phyloP scores from a whole-genome alignment of 30 jellyfish, hydroid and myxozoan species.

The Hydra vulgaris region DNA sequence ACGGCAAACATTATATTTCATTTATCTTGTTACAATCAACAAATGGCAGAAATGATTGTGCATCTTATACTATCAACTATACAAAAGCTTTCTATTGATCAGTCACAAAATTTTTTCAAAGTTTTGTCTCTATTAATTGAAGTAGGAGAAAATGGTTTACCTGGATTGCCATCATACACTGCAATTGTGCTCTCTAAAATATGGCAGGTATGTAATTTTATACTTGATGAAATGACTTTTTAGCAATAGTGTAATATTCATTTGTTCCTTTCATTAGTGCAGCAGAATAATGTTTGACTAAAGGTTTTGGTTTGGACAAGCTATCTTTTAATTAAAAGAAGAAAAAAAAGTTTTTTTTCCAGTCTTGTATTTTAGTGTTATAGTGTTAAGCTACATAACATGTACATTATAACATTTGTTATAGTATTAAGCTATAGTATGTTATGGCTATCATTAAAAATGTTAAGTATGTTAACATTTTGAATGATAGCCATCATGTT shows the following conservation, averaged over 20 bases:
- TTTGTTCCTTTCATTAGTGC: not conserved
- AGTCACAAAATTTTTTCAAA: slow-evolving; percentile 76
- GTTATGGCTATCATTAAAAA: too few relatives aligned
- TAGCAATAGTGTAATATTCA: not conserved
- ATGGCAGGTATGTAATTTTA: slow-evolving; percentile 51
- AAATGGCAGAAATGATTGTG: slow-evolving; percentile 73
- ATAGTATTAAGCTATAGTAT: too few relatives aligned
- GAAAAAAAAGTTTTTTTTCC: too few relatives aligned
- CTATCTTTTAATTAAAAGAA: too few relatives aligned
- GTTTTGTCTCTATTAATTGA: slow-evolving; percentile 74
- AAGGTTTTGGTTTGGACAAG: too few relatives aligned
- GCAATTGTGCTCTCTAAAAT: slow-evolving; percentile 59
- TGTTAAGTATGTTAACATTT: too few relatives aligned
- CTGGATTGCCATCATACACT: slow-evolving; percentile 81
- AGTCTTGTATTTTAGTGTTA: too few relatives aligned
- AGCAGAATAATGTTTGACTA: not conserved
- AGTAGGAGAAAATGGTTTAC: slow-evolving; percentile 54
- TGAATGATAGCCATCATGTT: too few relatives aligned
- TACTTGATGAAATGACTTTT: too few relatives aligned
- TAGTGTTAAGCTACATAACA: too few relatives aligned
- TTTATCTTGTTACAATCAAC: slow-evolving; percentile 60
- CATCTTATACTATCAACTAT: slow-evolving; percentile 22
- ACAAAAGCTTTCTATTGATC: slow-evolving; percentile 43
- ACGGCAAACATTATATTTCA: slow-evolving; percentile 83
- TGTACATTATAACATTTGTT: too few relatives aligned